Conservation (phyloP, 2,113 vertebrate genomes). For the Gadus macrocephalus region DNA sequence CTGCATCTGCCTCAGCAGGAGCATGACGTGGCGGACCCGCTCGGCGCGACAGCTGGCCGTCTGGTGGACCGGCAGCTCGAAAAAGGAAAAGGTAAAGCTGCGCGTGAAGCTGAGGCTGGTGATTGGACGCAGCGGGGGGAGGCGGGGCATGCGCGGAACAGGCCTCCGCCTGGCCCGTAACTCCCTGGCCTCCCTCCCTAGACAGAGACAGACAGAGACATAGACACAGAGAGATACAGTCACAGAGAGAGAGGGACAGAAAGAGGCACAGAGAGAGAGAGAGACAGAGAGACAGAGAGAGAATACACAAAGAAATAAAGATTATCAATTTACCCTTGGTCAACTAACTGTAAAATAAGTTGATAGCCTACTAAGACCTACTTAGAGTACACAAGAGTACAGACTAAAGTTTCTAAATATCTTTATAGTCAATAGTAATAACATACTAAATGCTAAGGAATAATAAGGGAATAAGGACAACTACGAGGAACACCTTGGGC, state of each 20-base stretch:
- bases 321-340: too few relatives aligned
- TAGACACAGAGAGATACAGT: neutral
- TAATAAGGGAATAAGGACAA: too few relatives aligned
- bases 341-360: too few relatives aligned
- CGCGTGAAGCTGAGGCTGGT: conserved; percentile 76
- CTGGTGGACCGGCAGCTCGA: conserved; percentile 75
- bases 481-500: too few relatives aligned
- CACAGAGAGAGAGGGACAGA: neutral
- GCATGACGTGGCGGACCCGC: conserved; percentile 57
- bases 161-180: conserved; percentile 25
- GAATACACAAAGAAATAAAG: neutral
- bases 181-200: conserved; percentile 34
- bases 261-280: neutral
- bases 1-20: conserved; percentile 65
- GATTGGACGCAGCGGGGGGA: conserved; percentile 68
- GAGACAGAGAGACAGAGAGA: neutral
- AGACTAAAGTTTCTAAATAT: too few relatives aligned
- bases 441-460: too few relatives aligned
- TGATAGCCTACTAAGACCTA: too few relatives aligned
- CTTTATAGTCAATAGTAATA: too few relatives aligned
- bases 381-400: too few relatives aligned
- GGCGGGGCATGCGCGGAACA: conserved; percentile 44
- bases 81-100: conserved; percentile 81
- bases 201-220: neutral
- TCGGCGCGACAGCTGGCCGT: conserved; percentile 58